These are phyloP conservation scores for Drosophila nannoptera DNA, from an alignment of 1,140 invertebrate genomes.

Conservation along the genomic window DNA sequence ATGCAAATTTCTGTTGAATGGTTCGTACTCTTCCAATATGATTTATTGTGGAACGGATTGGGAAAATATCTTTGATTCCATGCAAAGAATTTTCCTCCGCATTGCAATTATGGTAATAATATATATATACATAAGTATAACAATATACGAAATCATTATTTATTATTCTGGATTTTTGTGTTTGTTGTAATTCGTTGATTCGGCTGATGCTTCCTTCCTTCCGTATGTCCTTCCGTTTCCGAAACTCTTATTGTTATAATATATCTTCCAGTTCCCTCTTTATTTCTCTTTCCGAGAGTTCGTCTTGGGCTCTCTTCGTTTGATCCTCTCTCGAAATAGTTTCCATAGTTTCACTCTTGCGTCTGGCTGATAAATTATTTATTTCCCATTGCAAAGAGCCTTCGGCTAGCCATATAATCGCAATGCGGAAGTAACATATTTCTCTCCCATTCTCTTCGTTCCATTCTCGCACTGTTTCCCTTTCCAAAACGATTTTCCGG, in stretches of 20 bases:
- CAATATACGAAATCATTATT: no score
- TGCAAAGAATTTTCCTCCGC: no score
- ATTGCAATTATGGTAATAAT: no score
- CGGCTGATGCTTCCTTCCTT: no score
- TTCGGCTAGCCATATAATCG: conserved; percentile 8
- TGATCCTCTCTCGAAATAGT: neutral
- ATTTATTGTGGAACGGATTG: neutral
- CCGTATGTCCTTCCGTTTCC: neutral
- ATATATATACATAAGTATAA: no score
- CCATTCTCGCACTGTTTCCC: neutral
- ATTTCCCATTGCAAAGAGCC: neutral
- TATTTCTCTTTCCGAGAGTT: neutral
- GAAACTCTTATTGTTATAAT: neutral
- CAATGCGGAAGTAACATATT: conserved; percentile 5
- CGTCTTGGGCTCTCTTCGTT: neutral
- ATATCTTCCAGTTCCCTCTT: neutral
- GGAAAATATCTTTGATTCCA: no score
- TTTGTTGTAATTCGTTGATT: no score
- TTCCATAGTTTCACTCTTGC: neutral
- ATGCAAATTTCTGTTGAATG: neutral
- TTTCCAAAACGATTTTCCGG: conserved; percentile 13
- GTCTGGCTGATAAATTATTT: neutral
- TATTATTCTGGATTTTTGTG: no score
- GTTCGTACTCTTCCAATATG: neutral
- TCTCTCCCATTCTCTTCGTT: neutral